Percentiles rank a stretch among this genome's conserved stretches.
These are phyloP conservation scores for Torymus auratus DNA, from an alignment of 2,888 invertebrate genomes.

Conservation along the genomic window DNA sequence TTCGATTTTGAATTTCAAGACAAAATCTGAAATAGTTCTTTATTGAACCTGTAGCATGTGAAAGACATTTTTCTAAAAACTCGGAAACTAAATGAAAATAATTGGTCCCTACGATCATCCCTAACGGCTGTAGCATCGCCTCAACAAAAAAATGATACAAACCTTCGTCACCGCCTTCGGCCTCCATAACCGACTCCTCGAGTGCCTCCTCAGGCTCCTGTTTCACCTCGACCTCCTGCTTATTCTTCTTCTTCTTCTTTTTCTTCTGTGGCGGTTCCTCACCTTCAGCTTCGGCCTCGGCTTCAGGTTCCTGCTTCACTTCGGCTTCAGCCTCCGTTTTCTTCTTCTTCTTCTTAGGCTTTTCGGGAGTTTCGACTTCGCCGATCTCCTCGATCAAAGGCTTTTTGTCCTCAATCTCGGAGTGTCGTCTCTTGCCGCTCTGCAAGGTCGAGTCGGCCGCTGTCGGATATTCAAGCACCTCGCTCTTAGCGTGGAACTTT, in stretches of 20 bases:
- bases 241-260: constrained; percentile 76
- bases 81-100: too few species aligned
- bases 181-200: constrained; percentile 50
- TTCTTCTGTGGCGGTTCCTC: constrained; percentile 57
- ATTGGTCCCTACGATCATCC: too few species aligned
- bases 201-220: constrained; percentile 57
- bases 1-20: too few species aligned
- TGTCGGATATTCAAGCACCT: constrained; percentile 87
- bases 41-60: too few species aligned
- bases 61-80: too few species aligned
- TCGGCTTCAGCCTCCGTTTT: constrained; percentile 61
- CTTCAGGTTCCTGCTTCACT: constrained; percentile 62
- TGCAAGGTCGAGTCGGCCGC: constrained; percentile 90
- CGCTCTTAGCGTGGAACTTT: constrained; percentile 90
- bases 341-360: constrained; percentile 60
- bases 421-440: constrained; percentile 80
- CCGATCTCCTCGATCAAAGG: constrained; percentile 73
- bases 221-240: constrained; percentile 65
- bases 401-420: constrained; percentile 76
- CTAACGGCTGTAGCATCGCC: too few species aligned
- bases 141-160: constrained; percentile 6
- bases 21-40: too few species aligned
- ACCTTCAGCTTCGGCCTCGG: constrained; percentile 69
- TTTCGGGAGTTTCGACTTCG: constrained; percentile 64
- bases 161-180: constrained; percentile 56